Evolutionary conservation across 2,113 vertebrate species (phyloP).

Genomic region (Pangasianodon hypophthalmus): DNA sequence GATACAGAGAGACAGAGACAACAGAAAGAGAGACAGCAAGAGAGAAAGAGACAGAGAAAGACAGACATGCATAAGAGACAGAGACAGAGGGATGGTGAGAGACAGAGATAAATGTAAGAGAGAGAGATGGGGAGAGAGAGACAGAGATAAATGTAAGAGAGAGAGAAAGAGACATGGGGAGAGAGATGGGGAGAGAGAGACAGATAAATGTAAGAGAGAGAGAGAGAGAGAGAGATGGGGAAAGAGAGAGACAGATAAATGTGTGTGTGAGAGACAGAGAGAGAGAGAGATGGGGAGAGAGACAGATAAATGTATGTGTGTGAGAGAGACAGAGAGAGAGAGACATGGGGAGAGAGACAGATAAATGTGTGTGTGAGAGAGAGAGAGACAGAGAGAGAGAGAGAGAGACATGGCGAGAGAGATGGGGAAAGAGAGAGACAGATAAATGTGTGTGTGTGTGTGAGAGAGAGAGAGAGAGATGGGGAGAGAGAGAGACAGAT

Average conservation of each 20-base stretch:
- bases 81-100: conserved; percentile 15
- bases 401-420: conserved; percentile 42
- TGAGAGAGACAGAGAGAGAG: background rate
- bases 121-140: background rate
- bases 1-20: conserved; percentile 46
- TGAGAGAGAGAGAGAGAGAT: background rate
- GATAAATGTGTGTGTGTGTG: background rate
- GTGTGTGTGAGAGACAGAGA: background rate
- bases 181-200: too few relatives aligned
- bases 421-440: background rate
- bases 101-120: background rate
- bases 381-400: conserved; percentile 31
- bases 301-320: background rate
- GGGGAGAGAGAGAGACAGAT: too few relatives aligned
- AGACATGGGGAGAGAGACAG: conserved; percentile 4
- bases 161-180: too few relatives aligned
- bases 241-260: background rate
- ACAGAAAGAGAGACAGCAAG: background rate
- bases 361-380: conserved; percentile 23
- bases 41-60: background rate
- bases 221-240: background rate
- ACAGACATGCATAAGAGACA: background rate
- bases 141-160: background rate
- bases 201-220: background rate
- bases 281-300: too few relatives aligned